Conservation (phyloP, 2,113 vertebrate species). For the Notothenia coriiceps region DNA sequence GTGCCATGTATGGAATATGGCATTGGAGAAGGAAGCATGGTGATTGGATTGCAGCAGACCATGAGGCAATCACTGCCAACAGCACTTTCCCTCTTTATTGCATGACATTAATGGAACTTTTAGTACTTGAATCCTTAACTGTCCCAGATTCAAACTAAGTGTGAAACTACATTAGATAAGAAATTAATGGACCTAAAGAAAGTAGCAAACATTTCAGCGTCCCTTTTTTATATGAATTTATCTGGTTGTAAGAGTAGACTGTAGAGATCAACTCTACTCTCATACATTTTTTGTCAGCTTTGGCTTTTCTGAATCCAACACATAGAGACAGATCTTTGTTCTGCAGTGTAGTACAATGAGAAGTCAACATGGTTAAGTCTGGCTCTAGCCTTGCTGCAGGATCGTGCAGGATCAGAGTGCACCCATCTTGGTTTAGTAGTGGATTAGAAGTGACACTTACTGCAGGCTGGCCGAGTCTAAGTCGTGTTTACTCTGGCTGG, state of each 20-base stretch:
- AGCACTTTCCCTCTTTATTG: too few species aligned
- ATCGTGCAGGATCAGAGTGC: constrained; percentile 45
- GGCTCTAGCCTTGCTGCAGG: constrained; percentile 11
- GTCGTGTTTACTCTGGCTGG: constrained; percentile 71
- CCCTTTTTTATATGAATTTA: not conserved
- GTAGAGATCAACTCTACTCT: constrained; percentile 1
- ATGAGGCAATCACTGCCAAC: too few species aligned
- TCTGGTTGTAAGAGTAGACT: constrained; percentile 31
- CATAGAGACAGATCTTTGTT: constrained; percentile 21
- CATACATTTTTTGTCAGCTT: constrained; percentile 11
- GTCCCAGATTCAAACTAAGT: not conserved
- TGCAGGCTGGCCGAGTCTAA: constrained; percentile 57
- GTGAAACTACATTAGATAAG: not conserved
- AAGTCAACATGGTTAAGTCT: constrained; percentile 17
- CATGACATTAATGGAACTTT: too few species aligned
- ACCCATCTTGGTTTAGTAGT: constrained; percentile 55
- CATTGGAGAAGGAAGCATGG: too few species aligned
- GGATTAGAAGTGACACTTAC: constrained; percentile 77
- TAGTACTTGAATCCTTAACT: not conserved
- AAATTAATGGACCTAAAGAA: not conserved
- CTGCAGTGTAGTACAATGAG: constrained; percentile 34
- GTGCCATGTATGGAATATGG: too few species aligned
- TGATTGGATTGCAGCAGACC: too few species aligned
- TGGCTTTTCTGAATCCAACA: constrained; percentile 20
- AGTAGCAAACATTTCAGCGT: not conserved